phyloP scores from a whole-genome alignment of 1,140 invertebrate genomes.

The Trichogramma pretiosum region DNA sequence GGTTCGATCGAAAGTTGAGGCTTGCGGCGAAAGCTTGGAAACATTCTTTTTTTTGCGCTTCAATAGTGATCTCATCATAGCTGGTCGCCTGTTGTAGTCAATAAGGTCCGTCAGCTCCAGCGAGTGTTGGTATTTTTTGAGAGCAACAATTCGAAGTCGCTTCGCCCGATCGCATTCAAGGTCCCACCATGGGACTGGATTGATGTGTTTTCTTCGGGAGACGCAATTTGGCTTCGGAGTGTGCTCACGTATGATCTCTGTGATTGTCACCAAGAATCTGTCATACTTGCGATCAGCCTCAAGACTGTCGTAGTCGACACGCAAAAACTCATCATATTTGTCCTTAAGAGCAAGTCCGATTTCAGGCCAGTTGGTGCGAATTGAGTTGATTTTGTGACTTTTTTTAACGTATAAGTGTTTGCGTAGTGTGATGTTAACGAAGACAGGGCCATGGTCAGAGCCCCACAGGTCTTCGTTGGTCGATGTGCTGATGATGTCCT shows the following conservation, averaged over 20 bases:
- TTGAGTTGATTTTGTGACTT: background rate
- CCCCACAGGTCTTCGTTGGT: no score
- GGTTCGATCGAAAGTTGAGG: background rate
- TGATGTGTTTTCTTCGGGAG: background rate
- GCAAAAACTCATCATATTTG: background rate
- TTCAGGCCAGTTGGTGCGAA: background rate
- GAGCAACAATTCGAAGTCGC: slow-evolving; percentile 2
- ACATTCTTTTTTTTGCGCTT: slow-evolving; percentile 12
- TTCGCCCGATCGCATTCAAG: slow-evolving; percentile 8
- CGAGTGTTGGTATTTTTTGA: slow-evolving; percentile 16
- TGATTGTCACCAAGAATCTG: background rate
- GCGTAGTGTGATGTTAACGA: no score
- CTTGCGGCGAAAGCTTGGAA: background rate
- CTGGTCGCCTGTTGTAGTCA: slow-evolving; percentile 8
- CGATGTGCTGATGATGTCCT: no score
- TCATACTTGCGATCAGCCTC: background rate
- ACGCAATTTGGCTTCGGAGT: background rate
- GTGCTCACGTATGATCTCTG: background rate
- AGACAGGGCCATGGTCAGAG: no score
- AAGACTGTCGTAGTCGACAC: background rate
- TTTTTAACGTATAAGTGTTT: no score
- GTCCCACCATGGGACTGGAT: slow-evolving; percentile 15
- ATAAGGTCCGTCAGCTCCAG: slow-evolving; percentile 1
- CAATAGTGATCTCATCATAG: slow-evolving; percentile 4
- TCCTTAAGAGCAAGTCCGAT: background rate